phyloP scores from a whole-genome alignment of 2,113 vertebrate genomes.

The Athene noctua region DNA sequence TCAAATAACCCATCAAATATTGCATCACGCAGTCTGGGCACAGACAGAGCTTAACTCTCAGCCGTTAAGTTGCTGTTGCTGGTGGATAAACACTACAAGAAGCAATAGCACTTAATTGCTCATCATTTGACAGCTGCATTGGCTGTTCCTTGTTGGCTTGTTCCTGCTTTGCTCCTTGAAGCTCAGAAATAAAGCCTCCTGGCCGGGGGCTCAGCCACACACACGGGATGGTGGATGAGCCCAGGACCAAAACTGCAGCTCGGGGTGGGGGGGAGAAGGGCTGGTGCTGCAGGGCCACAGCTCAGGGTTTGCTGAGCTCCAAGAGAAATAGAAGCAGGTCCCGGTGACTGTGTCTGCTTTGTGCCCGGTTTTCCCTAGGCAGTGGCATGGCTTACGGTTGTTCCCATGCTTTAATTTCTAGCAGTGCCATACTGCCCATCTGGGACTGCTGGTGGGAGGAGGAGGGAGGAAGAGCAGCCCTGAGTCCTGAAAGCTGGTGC shows the following conservation, averaged over 20 bases:
- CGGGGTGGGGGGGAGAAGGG: not conserved
- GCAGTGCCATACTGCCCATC: fast-evolving
- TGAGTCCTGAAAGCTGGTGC: not conserved
- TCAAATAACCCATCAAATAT: not conserved
- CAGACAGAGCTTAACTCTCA: not conserved
- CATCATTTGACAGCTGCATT: not conserved
- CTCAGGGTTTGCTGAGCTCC: not conserved
- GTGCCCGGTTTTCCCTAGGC: not conserved
- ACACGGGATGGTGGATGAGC: fast-evolving
- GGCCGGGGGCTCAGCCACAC: fast-evolving
- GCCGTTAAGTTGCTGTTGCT: not conserved
- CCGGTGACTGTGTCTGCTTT: not conserved
- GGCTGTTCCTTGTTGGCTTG: not conserved
- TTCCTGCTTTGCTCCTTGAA: not conserved
- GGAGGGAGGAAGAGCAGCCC: not conserved
- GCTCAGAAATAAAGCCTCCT: not conserved
- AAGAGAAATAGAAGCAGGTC: not conserved
- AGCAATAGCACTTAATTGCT: not conserved
- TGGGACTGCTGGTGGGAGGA: not conserved
- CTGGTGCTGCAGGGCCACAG: not conserved
- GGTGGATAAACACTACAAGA: not conserved
- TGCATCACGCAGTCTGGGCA: fast-evolving
- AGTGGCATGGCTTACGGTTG: fast-evolving
- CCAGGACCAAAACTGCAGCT: not conserved
- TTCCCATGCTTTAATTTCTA: not conserved